phyloP scores from a whole-genome alignment of 2,113 vertebrate species.

The Sinocyclocheilus anshuiensis region DNA sequence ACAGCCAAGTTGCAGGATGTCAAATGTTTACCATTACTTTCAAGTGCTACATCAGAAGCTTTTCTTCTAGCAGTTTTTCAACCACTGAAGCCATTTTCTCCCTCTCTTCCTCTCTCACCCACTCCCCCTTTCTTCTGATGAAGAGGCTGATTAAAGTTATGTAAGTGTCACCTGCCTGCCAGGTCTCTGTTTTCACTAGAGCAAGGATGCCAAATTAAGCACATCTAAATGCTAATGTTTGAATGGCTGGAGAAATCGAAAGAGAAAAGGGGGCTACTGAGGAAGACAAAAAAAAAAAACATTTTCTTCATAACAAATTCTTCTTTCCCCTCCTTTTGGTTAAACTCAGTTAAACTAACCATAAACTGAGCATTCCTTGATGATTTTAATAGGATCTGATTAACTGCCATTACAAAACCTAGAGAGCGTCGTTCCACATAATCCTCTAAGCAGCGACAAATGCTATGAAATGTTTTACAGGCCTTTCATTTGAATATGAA shows the following conservation, averaged over 20 bases:
- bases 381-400: slow-evolving; percentile 51
- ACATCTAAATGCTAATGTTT: slow-evolving; percentile 53
- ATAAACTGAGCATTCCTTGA: slow-evolving; percentile 27
- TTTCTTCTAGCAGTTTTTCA: slow-evolving; percentile 35
- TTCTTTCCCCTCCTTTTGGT: slow-evolving; percentile 38
- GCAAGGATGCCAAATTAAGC: slow-evolving; percentile 56
- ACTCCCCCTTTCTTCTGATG: slow-evolving; percentile 39
- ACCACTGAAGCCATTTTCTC: slow-evolving; percentile 40
- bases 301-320: slow-evolving; percentile 32
- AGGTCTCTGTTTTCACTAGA: slow-evolving; percentile 59
- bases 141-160: slow-evolving; percentile 63
- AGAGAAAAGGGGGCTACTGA: background rate
- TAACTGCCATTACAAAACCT: slow-evolving; percentile 45
- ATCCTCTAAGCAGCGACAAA: slow-evolving; percentile 44
- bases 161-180: slow-evolving; percentile 59
- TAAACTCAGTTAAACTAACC: too few relatives aligned
- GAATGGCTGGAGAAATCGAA: slow-evolving; percentile 34
- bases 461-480: slow-evolving; percentile 45
- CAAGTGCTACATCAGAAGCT: slow-evolving; percentile 60
- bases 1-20: slow-evolving; percentile 57
- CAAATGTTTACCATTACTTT: slow-evolving; percentile 64
- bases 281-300: slow-evolving; percentile 4
- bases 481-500: slow-evolving; percentile 51
- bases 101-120: background rate
- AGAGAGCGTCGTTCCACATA: slow-evolving; percentile 41